Evolutionary conservation across 2,888 invertebrate species (phyloP).

Genomic region (Ormyrus nitidulus): DNA sequence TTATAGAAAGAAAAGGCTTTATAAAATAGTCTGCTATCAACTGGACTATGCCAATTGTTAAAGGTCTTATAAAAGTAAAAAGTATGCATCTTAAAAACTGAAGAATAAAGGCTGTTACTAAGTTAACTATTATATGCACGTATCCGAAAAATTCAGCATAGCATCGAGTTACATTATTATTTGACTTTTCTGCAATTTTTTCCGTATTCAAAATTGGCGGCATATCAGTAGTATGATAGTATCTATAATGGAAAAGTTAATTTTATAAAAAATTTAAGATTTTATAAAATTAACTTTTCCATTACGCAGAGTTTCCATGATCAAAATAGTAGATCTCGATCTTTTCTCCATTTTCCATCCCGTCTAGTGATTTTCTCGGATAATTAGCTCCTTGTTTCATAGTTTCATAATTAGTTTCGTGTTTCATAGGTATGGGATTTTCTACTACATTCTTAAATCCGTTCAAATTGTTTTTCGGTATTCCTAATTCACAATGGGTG

Average conservation of each 20-base stretch:
- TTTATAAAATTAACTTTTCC: background rate
- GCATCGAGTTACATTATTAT: conserved; percentile 79
- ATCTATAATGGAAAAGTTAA: conserved; percentile 69
- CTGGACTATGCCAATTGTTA: conserved; percentile 80
- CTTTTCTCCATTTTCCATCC: conserved; percentile 67
- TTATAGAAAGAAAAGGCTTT: conserved; percentile 81
- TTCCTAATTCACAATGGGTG: conserved; percentile 19
- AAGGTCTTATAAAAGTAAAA: conserved; percentile 78
- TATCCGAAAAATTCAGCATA: conserved; percentile 83
- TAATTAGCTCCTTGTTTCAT: background rate
- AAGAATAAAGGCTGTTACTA: conserved; percentile 79
- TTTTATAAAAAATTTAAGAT: background rate
- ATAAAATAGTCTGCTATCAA: conserved; percentile 82
- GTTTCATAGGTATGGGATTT: conserved; percentile 21
- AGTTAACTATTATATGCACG: conserved; percentile 79
- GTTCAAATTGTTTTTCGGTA: background rate
- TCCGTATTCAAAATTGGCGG: conserved; percentile 79
- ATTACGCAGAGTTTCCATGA: conserved; percentile 80
- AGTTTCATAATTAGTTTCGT: background rate
- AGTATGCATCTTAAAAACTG: conserved; percentile 79
- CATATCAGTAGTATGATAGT: conserved; percentile 80
- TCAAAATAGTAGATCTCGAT: conserved; percentile 84
- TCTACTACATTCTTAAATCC: conserved; percentile 6
- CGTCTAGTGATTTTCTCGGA: background rate
- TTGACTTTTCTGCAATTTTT: conserved; percentile 79